A percentile compares a stretch with the other conserved stretches of the same genome.
These are phyloP conservation scores for Mylabris phalerata DNA, from an alignment of 1,140 invertebrate genomes.

Conservation along the genomic window DNA sequence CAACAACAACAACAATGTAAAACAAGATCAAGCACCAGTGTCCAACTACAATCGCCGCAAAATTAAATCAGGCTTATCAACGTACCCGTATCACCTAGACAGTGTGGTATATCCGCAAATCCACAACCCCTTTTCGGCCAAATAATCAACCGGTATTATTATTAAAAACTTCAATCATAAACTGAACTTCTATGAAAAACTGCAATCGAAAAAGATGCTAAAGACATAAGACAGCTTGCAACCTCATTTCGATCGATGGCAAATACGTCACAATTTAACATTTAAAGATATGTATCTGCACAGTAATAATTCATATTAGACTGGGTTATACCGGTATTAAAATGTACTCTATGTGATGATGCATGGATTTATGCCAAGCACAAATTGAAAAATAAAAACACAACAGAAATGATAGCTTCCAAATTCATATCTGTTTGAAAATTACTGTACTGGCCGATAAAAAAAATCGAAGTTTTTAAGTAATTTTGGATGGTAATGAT, in stretches of 20 bases:
- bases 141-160: slow-evolving; percentile 26
- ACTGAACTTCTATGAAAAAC: not conserved
- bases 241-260: slow-evolving; percentile 2
- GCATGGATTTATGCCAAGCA: too few species aligned
- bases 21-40: slow-evolving; percentile 31
- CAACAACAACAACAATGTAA: slow-evolving; percentile 23
- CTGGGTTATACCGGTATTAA: slow-evolving; percentile 6
- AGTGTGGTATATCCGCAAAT: slow-evolving; percentile 14
- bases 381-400: too few species aligned
- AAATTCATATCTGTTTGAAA: too few species aligned
- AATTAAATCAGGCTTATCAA: slow-evolving; percentile 36
- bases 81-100: slow-evolving; percentile 19
- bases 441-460: too few species aligned
- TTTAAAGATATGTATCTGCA: slow-evolving; percentile 11
- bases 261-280: slow-evolving; percentile 13
- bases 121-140: slow-evolving; percentile 24
- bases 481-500: too few species aligned
- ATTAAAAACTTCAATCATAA: not conserved
- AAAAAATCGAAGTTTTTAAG: too few species aligned
- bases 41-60: slow-evolving; percentile 28
- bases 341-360: slow-evolving; percentile 10
- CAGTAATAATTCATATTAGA: slow-evolving; percentile 6
- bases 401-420: too few species aligned
- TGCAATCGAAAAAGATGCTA: slow-evolving; percentile 9
- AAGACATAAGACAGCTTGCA: not conserved